Evolutionary conservation across 2,113 vertebrate species (phyloP), one percentile per base, ranked within the genome.

Genomic region (Dipodomys merriami): DNA sequence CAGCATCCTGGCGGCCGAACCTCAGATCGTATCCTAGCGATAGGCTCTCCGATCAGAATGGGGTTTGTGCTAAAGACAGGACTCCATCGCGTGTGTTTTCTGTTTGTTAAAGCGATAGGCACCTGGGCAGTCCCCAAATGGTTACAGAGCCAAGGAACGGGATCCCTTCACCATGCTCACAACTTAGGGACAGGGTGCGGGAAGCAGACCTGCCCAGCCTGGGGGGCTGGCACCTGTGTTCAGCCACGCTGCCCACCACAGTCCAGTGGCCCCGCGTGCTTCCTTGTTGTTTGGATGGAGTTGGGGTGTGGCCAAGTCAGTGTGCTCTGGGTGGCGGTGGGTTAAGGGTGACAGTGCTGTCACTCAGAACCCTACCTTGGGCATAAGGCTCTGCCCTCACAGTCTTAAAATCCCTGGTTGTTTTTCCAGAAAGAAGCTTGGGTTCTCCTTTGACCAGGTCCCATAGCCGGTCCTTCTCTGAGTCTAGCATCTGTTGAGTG

Each of bases 131-230:
- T 39, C 73, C 25, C 46, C 5, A 68, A 10, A 18, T 25, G 5
- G 1, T 6, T 20, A 13, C 22, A 1, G 1, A 2, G 1, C n/a
- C 60, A n/a, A 4, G n/a, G 1, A 44, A 6, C 2, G 18, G 4
- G n/a, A 4, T 11, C 18, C 27, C 19, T 7, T 69, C 60, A 12
- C 3, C 3, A n/a, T 5, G 3, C 1, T 0, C 39, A 27, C 29
- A 35, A 20, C 27, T 1, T 6, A 6, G 3, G 46, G 16, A 33
- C 33, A 30, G 33, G 23, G 6, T 1, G 4, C 23, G 6, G 33
- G 46, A 39, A 20, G 13, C 20, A 0, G 10, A 49, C 53, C 33
- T 39, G 39, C 39, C 39, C 39, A 5, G 39, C 39, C 53, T 19
- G 30, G 60, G 35, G 18, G 1, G 3, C 7, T 33, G 57, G 5